A percentile compares a stretch with the other conserved stretches of the same genome.
Evolutionary conservation across 2,797 vertebrate genomes (phyloP).

Genomic region (Podargus strigoides): DNA sequence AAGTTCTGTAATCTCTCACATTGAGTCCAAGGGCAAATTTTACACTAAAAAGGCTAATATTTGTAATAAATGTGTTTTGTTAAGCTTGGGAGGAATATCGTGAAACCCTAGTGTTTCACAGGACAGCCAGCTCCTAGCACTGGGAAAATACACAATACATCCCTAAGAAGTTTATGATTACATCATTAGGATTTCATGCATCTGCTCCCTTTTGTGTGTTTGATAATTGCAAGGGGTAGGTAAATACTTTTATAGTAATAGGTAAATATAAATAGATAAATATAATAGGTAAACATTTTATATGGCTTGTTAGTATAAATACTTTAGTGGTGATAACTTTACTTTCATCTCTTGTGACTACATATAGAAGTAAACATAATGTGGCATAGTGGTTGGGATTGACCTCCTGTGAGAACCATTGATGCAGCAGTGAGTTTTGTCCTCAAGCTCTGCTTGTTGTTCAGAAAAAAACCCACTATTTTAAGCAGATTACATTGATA

Average conservation of each 20-base stretch:
- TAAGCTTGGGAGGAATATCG: background rate
- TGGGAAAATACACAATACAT: background rate
- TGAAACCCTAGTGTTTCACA: background rate
- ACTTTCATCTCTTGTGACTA: background rate
- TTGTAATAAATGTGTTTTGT: background rate
- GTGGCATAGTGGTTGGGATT: background rate
- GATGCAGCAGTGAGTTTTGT: background rate
- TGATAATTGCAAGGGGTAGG: background rate
- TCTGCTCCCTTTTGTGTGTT: background rate
- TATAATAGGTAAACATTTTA: too few relatives aligned
- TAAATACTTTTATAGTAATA: background rate
- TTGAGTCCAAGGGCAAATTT: background rate
- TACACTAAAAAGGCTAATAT: background rate
- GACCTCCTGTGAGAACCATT: background rate
- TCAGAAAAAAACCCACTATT: background rate
- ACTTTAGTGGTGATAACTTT: background rate
- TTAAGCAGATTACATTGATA: background rate
- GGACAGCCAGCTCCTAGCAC: background rate
- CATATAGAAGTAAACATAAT: background rate
- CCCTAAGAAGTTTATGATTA: background rate
- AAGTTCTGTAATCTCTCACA: background rate
- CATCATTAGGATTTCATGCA: background rate
- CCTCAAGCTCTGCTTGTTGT: background rate
- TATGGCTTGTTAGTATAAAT: background rate
- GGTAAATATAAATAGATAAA: too few relatives aligned